Evolutionary conservation across 2,888 invertebrate species (phyloP), one percentile per base, ranked within the genome.

Genomic region (Lepidocyrtinus sp.): DNA sequence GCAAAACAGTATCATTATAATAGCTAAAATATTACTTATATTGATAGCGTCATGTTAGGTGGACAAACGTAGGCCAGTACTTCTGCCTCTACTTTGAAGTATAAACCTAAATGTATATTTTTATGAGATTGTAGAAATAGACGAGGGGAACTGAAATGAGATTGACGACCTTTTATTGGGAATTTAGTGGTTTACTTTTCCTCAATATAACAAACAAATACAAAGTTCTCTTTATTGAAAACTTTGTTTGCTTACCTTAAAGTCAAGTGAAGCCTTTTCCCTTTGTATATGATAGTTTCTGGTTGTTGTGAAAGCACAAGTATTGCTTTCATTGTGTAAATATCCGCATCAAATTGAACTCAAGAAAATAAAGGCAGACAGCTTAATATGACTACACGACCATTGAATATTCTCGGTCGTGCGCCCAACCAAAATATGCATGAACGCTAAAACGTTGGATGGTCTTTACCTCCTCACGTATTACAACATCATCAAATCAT

Each of bases 211-310:
- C 36, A 5, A 36, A 36, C 36, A 36, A 36, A 36, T 36, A 36
- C 12, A 36, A 36, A 36, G 36, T 65, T 36, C 25, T 69, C 79
- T 83, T 83, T 83, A 83, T 83, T 83, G 83, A 79, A 83, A 83
- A 83, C 74, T 83, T 83, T 81, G 83, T 83, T 83, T 83, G 82
- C 76, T 74, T 74, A 72, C 74, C 79, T 71, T 79, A 79, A 83
- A 83, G 83, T 83, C 83, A 82, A 81, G 82, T 79, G 55, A 77
- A 74, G 59, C 24, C 9, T 17, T 26, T 46, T n/a, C n/a, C n/a
- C n/a, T n/a, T n/a, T n/a, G n/a, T 68, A 5, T 24, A 36, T 12
- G 5, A 12, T 36, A 36, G 5, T 36, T 12, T 12, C 5, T 5
- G 36, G 36, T 36, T 36, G 36, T 36, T 36, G 36, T 36, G 12